Conservation (phyloP, 2,888 invertebrate genomes). For the Cosmia trapezina region DNA sequence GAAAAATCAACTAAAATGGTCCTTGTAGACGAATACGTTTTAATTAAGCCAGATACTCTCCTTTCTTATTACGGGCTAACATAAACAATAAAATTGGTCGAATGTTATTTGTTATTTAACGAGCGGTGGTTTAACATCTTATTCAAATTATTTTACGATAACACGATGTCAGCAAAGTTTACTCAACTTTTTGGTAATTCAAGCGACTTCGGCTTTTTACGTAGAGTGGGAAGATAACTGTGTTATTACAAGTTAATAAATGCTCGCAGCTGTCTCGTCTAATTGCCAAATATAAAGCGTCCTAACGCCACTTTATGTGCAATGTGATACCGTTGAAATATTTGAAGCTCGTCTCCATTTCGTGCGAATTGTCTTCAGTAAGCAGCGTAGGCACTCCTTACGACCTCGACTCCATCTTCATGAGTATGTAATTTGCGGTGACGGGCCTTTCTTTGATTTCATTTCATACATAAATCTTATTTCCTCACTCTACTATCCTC, state of each 20-base stretch:
- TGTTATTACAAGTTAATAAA: slow-evolving; percentile 20
- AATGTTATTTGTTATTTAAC: slow-evolving; percentile 18
- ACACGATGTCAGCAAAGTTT: slow-evolving; percentile 1
- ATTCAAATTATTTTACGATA: background rate
- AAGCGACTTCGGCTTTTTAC: background rate
- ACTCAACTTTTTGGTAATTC: background rate
- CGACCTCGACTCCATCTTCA: slow-evolving; percentile 30
- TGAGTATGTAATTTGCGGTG: slow-evolving; percentile 39
- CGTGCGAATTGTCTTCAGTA: slow-evolving; percentile 10
- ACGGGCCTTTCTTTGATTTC: slow-evolving; percentile 37
- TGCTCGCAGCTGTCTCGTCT: slow-evolving; percentile 6
- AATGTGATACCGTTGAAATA: slow-evolving; percentile 38
- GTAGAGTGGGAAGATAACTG: background rate
- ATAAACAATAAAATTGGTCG: background rate
- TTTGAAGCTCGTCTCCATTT: slow-evolving; percentile 4
- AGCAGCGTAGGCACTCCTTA: background rate
- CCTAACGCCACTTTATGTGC: slow-evolving; percentile 1
- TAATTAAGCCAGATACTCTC: background rate
- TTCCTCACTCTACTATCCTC: slow-evolving; percentile 7
- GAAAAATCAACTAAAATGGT: background rate
- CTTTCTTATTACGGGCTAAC: background rate
- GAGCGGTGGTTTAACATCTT: too few relatives aligned
- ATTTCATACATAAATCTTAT: slow-evolving; percentile 32
- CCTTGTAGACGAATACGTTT: background rate
- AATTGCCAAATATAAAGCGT: slow-evolving; percentile 10